Percentiles rank a stretch among this genome's conserved stretches.
phyloP scores from a whole-genome alignment of 2,888 invertebrate genomes.

The Helicoverpa assulta region DNA sequence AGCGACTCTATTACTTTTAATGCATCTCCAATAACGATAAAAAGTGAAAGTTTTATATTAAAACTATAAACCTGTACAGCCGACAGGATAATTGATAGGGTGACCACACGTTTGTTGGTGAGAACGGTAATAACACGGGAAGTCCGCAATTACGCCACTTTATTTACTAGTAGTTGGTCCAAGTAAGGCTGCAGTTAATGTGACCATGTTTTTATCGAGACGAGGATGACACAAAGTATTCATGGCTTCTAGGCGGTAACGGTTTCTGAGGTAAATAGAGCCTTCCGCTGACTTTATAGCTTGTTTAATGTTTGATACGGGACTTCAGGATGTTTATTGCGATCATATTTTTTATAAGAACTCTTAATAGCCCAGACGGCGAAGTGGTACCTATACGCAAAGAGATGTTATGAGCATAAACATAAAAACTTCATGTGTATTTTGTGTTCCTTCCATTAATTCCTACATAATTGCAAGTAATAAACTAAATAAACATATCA shows the following conservation, averaged over 20 bases:
- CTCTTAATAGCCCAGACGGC: not conserved
- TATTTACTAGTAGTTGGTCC: slow-evolving; percentile 55
- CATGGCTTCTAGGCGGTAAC: slow-evolving; percentile 50
- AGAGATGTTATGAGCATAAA: not conserved
- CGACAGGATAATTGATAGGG: slow-evolving; percentile 69
- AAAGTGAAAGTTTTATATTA: slow-evolving; percentile 46
- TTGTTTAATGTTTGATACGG: slow-evolving; percentile 43
- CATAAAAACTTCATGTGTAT: not conserved
- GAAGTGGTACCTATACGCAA: not conserved
- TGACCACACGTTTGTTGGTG: slow-evolving; percentile 61
- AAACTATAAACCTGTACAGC: slow-evolving; percentile 47
- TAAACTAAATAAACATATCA: too few relatives aligned
- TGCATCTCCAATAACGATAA: not conserved
- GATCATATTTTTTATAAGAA: slow-evolving; percentile 10
- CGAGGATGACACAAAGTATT: slow-evolving; percentile 46
- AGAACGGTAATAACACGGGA: slow-evolving; percentile 74
- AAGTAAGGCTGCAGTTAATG: slow-evolving; percentile 54
- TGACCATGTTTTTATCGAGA: slow-evolving; percentile 56
- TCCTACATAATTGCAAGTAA: too few relatives aligned
- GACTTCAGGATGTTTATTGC: slow-evolving; percentile 31
- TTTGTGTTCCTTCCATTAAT: not conserved
- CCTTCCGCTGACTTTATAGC: slow-evolving; percentile 40
- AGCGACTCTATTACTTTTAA: not conserved
- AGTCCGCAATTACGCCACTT: slow-evolving; percentile 72
- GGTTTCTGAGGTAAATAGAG: slow-evolving; percentile 47